Conservation (phyloP, 1,140 invertebrate genomes). For the Caerostris extrusa region DNA sequence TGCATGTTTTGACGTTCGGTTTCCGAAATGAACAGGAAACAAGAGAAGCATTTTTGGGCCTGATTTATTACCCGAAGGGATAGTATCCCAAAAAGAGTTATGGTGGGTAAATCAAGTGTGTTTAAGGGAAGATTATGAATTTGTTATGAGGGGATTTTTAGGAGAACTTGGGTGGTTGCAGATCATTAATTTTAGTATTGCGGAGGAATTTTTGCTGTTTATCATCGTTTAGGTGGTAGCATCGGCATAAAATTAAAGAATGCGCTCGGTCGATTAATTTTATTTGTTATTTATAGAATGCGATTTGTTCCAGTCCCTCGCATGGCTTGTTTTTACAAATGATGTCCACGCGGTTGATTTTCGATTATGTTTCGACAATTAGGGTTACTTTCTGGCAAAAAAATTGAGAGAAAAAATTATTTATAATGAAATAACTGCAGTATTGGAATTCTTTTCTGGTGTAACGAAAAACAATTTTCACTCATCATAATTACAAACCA, state of each 20-base stretch:
- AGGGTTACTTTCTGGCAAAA: not conserved
- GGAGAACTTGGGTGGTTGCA: slow-evolving; percentile 38
- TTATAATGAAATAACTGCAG: not conserved
- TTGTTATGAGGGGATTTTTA: slow-evolving; percentile 47
- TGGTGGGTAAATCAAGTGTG: slow-evolving; percentile 17
- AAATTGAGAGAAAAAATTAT: not conserved
- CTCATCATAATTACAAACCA: too few relatives aligned
- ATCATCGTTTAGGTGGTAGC: slow-evolving; percentile 20
- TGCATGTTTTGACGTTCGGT: not conserved
- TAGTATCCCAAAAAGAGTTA: slow-evolving; percentile 16
- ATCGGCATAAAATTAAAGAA: slow-evolving; percentile 23
- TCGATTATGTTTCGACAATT: not conserved
- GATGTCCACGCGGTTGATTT: not conserved
- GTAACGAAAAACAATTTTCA: too few relatives aligned
- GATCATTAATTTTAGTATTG: slow-evolving; percentile 56
- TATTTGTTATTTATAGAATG: slow-evolving; percentile 3
- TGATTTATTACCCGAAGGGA: slow-evolving; percentile 31
- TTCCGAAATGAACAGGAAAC: slow-evolving; percentile 50
- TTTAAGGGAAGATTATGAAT: slow-evolving; percentile 57
- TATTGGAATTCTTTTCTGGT: too few relatives aligned
- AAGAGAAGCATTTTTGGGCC: slow-evolving; percentile 31
- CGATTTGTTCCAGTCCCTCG: not conserved
- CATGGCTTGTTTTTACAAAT: slow-evolving; percentile 6
- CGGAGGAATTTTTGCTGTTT: slow-evolving; percentile 22
- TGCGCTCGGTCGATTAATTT: slow-evolving; percentile 16